Conservation (phyloP, 37 sponge, comb jelly and placozoan genomes). For the Tethya wilhelma region DNA sequence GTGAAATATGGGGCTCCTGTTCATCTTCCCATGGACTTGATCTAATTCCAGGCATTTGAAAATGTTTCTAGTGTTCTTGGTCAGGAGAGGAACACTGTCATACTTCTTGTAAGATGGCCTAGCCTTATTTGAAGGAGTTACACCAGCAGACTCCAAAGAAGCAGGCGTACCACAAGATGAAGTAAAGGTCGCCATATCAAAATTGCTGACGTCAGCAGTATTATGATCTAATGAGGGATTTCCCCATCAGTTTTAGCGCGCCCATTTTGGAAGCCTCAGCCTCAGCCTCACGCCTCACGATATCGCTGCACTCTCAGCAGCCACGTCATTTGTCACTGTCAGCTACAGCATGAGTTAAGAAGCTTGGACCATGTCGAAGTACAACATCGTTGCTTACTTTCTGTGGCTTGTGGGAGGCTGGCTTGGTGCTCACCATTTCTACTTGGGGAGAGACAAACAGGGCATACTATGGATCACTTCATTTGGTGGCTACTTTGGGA, state of each 20-base stretch:
- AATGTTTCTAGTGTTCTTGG: constrained; percentile 11
- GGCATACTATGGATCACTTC: constrained; percentile 83
- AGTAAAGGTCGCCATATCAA: neutral
- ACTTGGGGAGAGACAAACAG: constrained; percentile 80
- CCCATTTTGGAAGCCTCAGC: no score
- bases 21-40: neutral
- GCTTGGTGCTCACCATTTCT: constrained; percentile 88
- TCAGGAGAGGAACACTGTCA: no score
- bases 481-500: constrained; percentile 67
- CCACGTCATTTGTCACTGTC: no score
- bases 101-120: no score
- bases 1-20: neutral
- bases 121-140: no score
- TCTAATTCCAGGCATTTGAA: constrained; percentile 11
- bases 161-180: no score
- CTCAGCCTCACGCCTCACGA: neutral
- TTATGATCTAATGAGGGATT: no score
- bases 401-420: constrained; percentile 84
- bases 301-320: neutral
- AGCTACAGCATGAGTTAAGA: no score
- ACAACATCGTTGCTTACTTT: constrained; percentile 59
- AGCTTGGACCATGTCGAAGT: constrained; percentile 59
- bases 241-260: no score
- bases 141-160: no score
- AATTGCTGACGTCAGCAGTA: no score